Evolutionary conservation across 1,140 invertebrate species (phyloP).

Genomic region (Idris sp.): DNA sequence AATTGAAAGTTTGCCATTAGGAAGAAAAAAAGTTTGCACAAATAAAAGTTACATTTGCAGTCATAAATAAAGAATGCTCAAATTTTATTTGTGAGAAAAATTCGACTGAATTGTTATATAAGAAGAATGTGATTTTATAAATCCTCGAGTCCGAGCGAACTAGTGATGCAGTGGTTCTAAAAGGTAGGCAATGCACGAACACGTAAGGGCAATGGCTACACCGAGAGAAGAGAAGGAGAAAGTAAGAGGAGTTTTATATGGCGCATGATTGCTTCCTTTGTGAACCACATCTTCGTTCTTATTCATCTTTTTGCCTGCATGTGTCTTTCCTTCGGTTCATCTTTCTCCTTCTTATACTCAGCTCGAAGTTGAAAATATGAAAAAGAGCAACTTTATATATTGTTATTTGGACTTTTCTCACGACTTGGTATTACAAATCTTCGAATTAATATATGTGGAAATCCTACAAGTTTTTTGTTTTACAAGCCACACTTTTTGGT

Average conservation of each 20-base stretch:
- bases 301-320: slow-evolving; percentile 32
- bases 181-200: slow-evolving; percentile 50
- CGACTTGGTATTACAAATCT: too few relatives aligned
- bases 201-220: slow-evolving; percentile 55
- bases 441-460: too few relatives aligned
- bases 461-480: too few relatives aligned
- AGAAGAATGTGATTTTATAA: slow-evolving; percentile 30
- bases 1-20: too few relatives aligned
- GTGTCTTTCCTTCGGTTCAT: neutral
- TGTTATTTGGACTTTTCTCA: slow-evolving; percentile 23
- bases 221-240: slow-evolving; percentile 58
- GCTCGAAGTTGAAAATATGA: slow-evolving; percentile 13
- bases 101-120: neutral
- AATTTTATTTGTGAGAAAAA: neutral
- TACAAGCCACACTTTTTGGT: too few relatives aligned
- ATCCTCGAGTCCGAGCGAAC: slow-evolving; percentile 31
- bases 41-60: too few relatives aligned
- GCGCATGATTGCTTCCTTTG: slow-evolving; percentile 58
- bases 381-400: slow-evolving; percentile 31
- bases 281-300: slow-evolving; percentile 57
- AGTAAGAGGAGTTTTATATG: slow-evolving; percentile 58
- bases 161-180: slow-evolving; percentile 41
- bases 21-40: too few relatives aligned
- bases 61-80: too few relatives aligned
- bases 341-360: neutral